These are phyloP conservation scores for Andrena trimmerana DNA, from an alignment of 2,888 invertebrate species.

Conservation along the genomic window DNA sequence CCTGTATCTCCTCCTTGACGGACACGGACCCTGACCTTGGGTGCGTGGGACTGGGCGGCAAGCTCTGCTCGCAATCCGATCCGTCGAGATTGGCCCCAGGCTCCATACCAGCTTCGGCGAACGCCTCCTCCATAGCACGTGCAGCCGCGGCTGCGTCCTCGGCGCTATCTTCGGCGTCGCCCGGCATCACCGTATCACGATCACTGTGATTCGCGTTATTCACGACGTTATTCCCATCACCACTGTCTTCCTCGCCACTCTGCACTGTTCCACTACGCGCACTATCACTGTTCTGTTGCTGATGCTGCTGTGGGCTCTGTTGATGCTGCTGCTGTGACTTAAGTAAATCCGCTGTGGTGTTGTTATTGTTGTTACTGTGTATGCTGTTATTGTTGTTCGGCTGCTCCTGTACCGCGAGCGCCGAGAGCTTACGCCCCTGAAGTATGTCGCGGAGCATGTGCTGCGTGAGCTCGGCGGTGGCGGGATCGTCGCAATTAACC, in stretches of 20 bases:
- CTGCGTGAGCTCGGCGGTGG: slow-evolving; percentile 88
- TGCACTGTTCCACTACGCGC: slow-evolving; percentile 84
- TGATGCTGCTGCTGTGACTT: slow-evolving; percentile 86
- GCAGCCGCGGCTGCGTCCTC: slow-evolving; percentile 85
- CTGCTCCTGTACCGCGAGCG: slow-evolving; percentile 90
- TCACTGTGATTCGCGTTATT: slow-evolving; percentile 80
- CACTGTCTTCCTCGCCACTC: slow-evolving; percentile 84
- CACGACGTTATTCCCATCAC: slow-evolving; percentile 81
- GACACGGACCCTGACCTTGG: slow-evolving; percentile 83
- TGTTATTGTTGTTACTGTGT: slow-evolving; percentile 86
- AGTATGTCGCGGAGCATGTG: slow-evolving; percentile 96
- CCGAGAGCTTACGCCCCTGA: slow-evolving; percentile 94
- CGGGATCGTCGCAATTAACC: slow-evolving; percentile 87
- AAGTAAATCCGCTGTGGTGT: slow-evolving; percentile 86
- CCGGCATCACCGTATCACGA: slow-evolving; percentile 83
- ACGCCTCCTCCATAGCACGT: slow-evolving; percentile 87
- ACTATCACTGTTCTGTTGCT: slow-evolving; percentile 82
- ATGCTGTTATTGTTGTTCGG: slow-evolving; percentile 86
- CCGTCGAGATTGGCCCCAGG: slow-evolving; percentile 84
- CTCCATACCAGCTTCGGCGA: slow-evolving; percentile 88
- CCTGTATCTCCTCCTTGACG: slow-evolving; percentile 83
- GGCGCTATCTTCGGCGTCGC: slow-evolving; percentile 84
- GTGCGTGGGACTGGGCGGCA: slow-evolving; percentile 82
- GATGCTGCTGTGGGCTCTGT: slow-evolving; percentile 83
- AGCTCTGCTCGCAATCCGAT: slow-evolving; percentile 83